A percentile compares a stretch with the other conserved stretches of the same genome.
Evolutionary conservation across 2,113 vertebrate genomes (phyloP).

Genomic region (Suricata suricatta): DNA sequence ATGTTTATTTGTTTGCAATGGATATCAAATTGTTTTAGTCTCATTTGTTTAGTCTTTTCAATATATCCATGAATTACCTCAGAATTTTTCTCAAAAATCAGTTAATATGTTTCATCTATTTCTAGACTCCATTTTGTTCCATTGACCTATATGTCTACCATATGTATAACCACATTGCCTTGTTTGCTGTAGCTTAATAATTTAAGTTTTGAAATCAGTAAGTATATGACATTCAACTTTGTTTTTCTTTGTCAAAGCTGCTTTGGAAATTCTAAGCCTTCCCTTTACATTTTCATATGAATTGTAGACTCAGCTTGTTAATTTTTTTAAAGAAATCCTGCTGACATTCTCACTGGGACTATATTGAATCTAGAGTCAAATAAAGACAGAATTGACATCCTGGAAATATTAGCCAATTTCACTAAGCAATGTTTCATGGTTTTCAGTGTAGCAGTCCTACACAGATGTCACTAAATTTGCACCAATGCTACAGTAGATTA

Average conservation of each 20-base stretch:
- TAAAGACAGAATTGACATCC: neutral
- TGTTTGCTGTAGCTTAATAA: neutral
- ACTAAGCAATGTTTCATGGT: neutral
- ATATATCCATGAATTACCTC: neutral
- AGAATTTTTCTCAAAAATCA: neutral
- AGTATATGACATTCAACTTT: neutral
- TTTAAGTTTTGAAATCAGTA: neutral
- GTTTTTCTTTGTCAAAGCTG: neutral
- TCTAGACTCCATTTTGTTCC: neutral
- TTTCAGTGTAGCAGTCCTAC: neutral
- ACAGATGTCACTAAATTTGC: neutral
- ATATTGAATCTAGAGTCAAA: neutral
- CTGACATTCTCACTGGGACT: neutral
- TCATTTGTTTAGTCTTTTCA: neutral
- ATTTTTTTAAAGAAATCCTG: neutral
- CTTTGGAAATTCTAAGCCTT: neutral
- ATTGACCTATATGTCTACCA: neutral
- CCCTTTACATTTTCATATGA: neutral
- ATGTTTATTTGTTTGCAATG: neutral
- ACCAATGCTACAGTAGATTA: neutral
- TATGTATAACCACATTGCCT: neutral
- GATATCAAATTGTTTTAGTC: neutral
- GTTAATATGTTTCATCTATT: neutral
- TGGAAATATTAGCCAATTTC: neutral
- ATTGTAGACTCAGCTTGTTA: neutral